These are phyloP conservation scores for Microcebus tavaratra DNA, from an alignment of 2,113 vertebrate species.

Conservation along the genomic window DNA sequence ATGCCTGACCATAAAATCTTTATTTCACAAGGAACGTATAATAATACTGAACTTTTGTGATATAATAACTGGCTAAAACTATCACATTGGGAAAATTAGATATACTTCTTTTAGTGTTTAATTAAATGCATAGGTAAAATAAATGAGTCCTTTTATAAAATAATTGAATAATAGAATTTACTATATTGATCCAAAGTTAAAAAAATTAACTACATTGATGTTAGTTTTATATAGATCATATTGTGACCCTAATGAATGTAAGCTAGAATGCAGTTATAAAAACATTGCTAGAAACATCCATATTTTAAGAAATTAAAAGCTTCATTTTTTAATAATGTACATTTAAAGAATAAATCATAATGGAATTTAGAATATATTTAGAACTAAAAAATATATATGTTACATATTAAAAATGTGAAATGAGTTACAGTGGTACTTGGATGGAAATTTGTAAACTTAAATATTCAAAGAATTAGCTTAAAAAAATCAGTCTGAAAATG, in stretches of 20 bases:
- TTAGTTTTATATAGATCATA: neutral
- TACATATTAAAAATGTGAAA: neutral
- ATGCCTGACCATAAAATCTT: neutral
- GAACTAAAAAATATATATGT: neutral
- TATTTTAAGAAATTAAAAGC: neutral
- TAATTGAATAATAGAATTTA: neutral
- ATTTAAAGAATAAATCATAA: neutral
- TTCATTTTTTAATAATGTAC: neutral
- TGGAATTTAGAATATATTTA: neutral
- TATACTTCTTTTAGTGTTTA: neutral
- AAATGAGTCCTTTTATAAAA: neutral
- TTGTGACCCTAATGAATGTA: neutral
- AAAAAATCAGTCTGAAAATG: neutral
- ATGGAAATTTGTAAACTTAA: neutral
- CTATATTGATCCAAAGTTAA: neutral
- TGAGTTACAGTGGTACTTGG: neutral
- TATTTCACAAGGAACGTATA: neutral
- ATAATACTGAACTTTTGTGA: neutral
- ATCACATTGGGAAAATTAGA: neutral
- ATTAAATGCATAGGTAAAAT: neutral
- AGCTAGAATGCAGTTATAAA: neutral
- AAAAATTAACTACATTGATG: neutral
- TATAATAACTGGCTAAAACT: neutral
- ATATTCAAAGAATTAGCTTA: neutral
- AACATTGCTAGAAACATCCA: neutral